Conservation (phyloP, 2,888 invertebrate species). For the Eledone cirrhosa region DNA sequence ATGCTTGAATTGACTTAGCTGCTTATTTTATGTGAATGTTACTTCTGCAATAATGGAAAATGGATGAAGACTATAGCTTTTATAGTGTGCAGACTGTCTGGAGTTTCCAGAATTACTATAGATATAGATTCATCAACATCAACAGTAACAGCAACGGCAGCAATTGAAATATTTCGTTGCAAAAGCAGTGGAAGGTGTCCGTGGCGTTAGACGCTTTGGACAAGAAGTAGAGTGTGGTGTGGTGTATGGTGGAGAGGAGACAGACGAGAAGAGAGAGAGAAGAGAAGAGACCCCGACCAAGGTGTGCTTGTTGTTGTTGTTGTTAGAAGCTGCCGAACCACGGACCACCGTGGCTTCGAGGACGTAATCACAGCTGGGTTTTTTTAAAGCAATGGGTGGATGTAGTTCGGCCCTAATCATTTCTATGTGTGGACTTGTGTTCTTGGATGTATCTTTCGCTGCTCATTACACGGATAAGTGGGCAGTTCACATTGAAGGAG, state of each 20-base stretch:
- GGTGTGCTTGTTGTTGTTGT: background rate
- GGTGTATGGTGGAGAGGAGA: background rate
- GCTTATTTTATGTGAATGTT: too few relatives aligned
- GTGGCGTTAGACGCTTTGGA: too few relatives aligned
- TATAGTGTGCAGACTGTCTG: conserved; percentile 12
- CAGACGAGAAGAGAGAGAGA: background rate
- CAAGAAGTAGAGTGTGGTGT: too few relatives aligned
- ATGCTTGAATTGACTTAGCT: too few relatives aligned
- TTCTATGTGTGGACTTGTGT: conserved; percentile 44
- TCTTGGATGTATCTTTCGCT: conserved; percentile 40
- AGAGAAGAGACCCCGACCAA: background rate
- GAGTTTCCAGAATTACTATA: conserved; percentile 21
- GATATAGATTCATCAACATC: too few relatives aligned
- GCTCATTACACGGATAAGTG: conserved; percentile 58
- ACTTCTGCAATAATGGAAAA: conserved; percentile 29
- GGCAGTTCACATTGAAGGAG: conserved; percentile 62
- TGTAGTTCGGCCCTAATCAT: conserved; percentile 41
- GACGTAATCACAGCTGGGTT: conserved; percentile 24
- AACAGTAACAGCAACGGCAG: too few relatives aligned
- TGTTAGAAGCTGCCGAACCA: background rate
- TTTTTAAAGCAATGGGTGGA: conserved; percentile 44
- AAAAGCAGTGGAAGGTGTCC: conserved; percentile 14
- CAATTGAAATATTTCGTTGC: too few relatives aligned
- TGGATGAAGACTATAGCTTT: conserved; percentile 30
- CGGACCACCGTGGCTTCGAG: conserved; percentile 27